Percentiles rank a stretch among this genome's conserved stretches.
phyloP scores from a whole-genome alignment of 2,888 invertebrate species.

The Uropetala carovei region DNA sequence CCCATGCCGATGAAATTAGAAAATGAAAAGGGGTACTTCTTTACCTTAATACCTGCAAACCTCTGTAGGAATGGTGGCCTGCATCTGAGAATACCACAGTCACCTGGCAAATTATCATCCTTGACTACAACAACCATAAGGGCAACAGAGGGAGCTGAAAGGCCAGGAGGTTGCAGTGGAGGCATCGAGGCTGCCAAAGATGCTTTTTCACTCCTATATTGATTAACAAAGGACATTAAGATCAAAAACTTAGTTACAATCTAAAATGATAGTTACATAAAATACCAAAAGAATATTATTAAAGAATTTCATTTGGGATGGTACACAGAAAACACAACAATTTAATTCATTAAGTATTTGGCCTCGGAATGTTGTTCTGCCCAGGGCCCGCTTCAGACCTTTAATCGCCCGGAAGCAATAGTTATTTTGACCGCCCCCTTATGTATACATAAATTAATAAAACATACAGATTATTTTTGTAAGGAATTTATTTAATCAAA shows the following conservation, averaged over 20 bases:
- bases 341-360: too few species aligned
- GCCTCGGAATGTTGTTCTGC: too few species aligned
- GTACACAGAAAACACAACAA: neutral
- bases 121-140: slow-evolving; percentile 61
- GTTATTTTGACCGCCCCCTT: too few species aligned
- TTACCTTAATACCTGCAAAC: slow-evolving; percentile 92
- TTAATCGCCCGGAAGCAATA: too few species aligned
- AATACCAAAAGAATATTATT: neutral
- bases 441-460: too few species aligned
- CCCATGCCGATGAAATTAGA: neutral
- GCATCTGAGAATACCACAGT: slow-evolving; percentile 92
- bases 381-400: too few species aligned
- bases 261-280: too few species aligned
- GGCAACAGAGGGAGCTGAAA: slow-evolving; percentile 41
- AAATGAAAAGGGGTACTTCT: slow-evolving; percentile 8
- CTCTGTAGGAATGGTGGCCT: slow-evolving; percentile 90
- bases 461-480: too few species aligned
- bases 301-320: neutral
- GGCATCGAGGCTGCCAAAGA: slow-evolving; percentile 51
- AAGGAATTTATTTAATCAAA: too few species aligned
- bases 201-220: slow-evolving; percentile 72
- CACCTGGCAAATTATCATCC: slow-evolving; percentile 80
- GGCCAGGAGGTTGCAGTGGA: slow-evolving; percentile 30
- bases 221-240: neutral
- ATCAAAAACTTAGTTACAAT: too few species aligned